Percentiles rank a stretch among this genome's conserved stretches.
Conservation (phyloP, 2,797 vertebrate genomes). For the Ambastaia sidthimunki region DNA sequence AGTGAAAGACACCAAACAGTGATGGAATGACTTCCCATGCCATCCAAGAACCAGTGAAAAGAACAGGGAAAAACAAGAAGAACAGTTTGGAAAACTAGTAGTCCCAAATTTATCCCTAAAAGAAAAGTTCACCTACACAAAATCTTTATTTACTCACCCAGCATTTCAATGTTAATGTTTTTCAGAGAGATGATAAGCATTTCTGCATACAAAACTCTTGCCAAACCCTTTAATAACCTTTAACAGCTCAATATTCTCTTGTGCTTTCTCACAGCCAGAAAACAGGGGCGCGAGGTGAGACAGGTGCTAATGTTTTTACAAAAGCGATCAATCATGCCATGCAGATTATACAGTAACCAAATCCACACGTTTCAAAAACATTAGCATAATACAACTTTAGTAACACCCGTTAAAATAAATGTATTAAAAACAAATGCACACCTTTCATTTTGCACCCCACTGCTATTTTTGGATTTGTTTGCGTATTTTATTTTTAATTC, state of each 20-base stretch:
- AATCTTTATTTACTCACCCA: not conserved
- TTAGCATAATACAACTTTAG: conserved; percentile 61
- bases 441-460: conserved; percentile 60
- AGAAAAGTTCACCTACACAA: not conserved
- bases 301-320: conserved; percentile 59
- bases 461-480: conserved; percentile 51
- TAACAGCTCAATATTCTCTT: not conserved
- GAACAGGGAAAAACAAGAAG: too few species aligned
- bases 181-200: conserved; percentile 1
- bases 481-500: conserved; percentile 56
- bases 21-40: conserved; percentile 17
- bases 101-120: not conserved
- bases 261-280: conserved; percentile 21
- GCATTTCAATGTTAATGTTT: conserved; percentile 12
- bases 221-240: not conserved
- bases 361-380: conserved; percentile 66
- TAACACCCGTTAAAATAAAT: conserved; percentile 72
- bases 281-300: conserved; percentile 43
- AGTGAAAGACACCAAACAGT: conserved; percentile 25
- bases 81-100: too few species aligned
- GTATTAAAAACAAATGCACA: conserved; percentile 67
- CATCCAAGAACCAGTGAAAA: conserved; percentile 1
- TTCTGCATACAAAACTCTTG: not conserved
- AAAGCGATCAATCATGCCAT: conserved; percentile 79
- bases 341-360: conserved; percentile 75